Evolutionary conservation across 2,113 vertebrate genomes (phyloP).

Genomic region (Rhea americana): DNA sequence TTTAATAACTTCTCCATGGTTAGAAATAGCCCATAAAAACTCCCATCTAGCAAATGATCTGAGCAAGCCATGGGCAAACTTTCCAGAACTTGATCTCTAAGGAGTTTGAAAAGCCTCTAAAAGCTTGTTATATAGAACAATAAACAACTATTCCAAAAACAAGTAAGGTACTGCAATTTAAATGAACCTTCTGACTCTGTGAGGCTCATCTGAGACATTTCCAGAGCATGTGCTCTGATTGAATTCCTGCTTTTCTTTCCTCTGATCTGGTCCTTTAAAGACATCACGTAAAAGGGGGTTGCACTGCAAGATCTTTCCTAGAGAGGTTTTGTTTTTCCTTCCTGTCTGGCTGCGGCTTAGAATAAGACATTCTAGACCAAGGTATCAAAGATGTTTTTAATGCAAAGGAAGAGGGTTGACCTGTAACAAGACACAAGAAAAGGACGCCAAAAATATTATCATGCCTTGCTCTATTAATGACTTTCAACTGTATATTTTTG

Average conservation of each 20-base stretch:
- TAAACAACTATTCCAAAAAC: neutral
- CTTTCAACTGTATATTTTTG: neutral
- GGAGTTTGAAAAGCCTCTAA: neutral
- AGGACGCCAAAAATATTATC: neutral
- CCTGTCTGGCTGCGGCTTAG: neutral
- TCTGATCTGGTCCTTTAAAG: neutral
- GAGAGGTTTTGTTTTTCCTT: neutral
- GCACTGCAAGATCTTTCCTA: neutral
- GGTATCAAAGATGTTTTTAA: neutral
- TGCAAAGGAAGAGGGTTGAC: neutral
- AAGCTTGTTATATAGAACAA: neutral
- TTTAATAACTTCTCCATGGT: neutral
- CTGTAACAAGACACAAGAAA: neutral
- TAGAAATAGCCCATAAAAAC: neutral
- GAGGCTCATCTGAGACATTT: neutral
- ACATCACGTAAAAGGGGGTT: neutral
- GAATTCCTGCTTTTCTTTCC: neutral
- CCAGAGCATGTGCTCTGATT: neutral
- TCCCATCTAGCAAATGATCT: neutral
- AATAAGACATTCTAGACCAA: neutral
- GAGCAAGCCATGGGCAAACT: neutral
- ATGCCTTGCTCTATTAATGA: neutral
- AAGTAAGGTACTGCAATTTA: neutral
- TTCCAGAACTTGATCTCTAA: neutral
- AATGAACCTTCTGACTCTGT: neutral